A percentile compares a stretch with the other conserved stretches of the same genome.
phyloP scores from a whole-genome alignment of 2,113 vertebrate genomes.

The Ophthalmolycus amberensis region DNA sequence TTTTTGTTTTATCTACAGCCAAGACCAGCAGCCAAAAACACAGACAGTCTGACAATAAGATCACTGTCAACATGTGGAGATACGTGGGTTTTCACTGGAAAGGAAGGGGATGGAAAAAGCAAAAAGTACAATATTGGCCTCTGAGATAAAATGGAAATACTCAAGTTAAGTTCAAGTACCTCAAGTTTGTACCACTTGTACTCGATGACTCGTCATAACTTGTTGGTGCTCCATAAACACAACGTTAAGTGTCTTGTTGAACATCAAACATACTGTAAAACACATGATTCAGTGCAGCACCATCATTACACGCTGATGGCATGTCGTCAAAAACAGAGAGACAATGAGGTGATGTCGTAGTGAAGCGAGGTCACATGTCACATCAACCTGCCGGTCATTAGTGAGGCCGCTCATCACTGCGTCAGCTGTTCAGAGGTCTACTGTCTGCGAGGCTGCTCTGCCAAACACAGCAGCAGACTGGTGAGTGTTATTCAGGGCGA shows the following conservation, averaged over 20 bases:
- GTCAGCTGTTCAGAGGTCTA: slow-evolving; percentile 17
- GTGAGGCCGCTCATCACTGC: background rate
- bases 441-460: background rate
- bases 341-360: slow-evolving; percentile 34
- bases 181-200: background rate
- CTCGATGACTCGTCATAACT: background rate
- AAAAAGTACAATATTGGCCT: too few relatives aligned
- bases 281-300: slow-evolving; percentile 7
- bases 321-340: slow-evolving; percentile 19
- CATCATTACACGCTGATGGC: slow-evolving; percentile 36
- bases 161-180: background rate
- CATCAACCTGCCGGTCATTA: slow-evolving; percentile 32
- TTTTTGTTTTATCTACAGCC: background rate
- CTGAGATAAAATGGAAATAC: background rate
- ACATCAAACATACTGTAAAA: slow-evolving; percentile 4
- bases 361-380: slow-evolving; percentile 32
- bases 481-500: background rate
- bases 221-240: background rate
- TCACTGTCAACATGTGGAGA: background rate
- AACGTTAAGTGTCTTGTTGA: background rate
- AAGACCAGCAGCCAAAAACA: background rate
- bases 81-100: background rate
- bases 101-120: background rate
- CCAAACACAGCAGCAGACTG: background rate
- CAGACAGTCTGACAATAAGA: background rate